Percentiles rank a stretch among this genome's conserved stretches.
These are phyloP conservation scores for Girardinus metallicus DNA, from an alignment of 2,797 vertebrate genomes.

Conservation along the genomic window DNA sequence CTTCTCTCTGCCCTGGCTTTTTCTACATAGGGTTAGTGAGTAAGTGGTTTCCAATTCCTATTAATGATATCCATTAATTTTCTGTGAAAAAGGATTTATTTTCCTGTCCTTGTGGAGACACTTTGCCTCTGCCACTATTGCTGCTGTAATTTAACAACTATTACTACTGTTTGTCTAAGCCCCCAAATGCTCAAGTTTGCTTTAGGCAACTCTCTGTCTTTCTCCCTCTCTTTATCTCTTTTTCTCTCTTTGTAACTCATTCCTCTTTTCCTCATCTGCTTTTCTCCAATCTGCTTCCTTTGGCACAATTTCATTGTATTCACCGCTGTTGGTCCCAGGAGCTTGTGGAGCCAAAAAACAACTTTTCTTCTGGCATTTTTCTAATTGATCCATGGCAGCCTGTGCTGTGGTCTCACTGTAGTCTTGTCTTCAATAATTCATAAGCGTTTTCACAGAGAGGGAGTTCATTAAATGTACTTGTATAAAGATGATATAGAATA, in stretches of 20 bases:
- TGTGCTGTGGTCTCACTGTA: slow-evolving; percentile 43
- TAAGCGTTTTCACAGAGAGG: slow-evolving; percentile 34
- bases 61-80: slow-evolving; percentile 77
- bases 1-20: slow-evolving; percentile 11
- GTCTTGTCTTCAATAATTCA: slow-evolving; percentile 73
- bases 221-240: slow-evolving; percentile 15
- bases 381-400: slow-evolving; percentile 72
- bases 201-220: slow-evolving; percentile 44
- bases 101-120: slow-evolving; percentile 55
- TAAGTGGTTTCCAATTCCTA: slow-evolving; percentile 56
- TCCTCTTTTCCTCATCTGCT: slow-evolving; percentile 41
- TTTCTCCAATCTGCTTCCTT: slow-evolving; percentile 54
- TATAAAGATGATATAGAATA: slow-evolving; percentile 23
- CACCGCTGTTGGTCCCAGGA: slow-evolving; percentile 61
- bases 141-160: slow-evolving; percentile 71
- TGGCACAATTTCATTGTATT: slow-evolving; percentile 61
- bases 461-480: slow-evolving; percentile 46
- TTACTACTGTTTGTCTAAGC: slow-evolving; percentile 72
- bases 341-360: slow-evolving; percentile 56
- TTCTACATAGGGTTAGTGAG: slow-evolving; percentile 38
- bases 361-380: slow-evolving; percentile 71
- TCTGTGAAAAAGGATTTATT: slow-evolving; percentile 62
- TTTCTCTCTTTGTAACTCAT: slow-evolving; percentile 27
- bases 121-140: slow-evolving; percentile 50
- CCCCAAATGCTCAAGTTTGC: slow-evolving; percentile 63